Evolutionary conservation across 2,888 invertebrate genomes (phyloP), one percentile per base, ranked within the genome.

Genomic region (Eristalinus sepulchralis): DNA sequence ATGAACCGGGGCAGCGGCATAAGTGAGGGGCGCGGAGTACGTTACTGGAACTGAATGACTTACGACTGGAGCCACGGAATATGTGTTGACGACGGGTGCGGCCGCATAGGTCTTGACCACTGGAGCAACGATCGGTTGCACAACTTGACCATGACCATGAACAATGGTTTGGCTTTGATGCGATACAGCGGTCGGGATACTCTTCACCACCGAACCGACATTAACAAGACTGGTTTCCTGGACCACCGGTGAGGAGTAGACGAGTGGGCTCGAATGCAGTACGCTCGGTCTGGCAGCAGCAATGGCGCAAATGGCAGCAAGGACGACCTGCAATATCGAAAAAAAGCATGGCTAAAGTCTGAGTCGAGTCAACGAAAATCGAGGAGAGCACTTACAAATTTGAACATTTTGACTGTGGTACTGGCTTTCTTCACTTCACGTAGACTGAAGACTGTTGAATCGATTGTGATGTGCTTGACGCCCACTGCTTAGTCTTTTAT

Each of bases 121-220:
- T 22, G 91, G 91, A 20, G 91, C 89, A 62, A 91, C 88, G 47
- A 89, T 89, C 4, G 91, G 91, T n/a, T 91, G 89, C 13, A 92
- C 90, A 47, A 90, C 89, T 79, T 92, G 91, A 0, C 90, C 91
- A 3, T 89, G 88, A 80, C 90, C 92, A 82, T 93, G 94, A 17
- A 94, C 91, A 88, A 94, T 93, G 33, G 93, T 89, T 10, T 94
- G 93, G 81, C 94, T 93, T 88, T 94, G 94, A 27, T 86, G 83
- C 11, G 86, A 86, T 0, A 94, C 93, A 0, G 94, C 93, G 5
- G 93, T 93, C 1, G 94, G 94, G 24, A 94, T 89, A 62, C 89
- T 89, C 88, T 91, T 90, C 6, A 91, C 89, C 67, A 91, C 82
- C 20, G 89, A 77, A 6, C 92, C 91, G 66, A 91, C 89, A 64